These are phyloP conservation scores for Capra hircus DNA, from an alignment of 2,113 vertebrate genomes.

Conservation along the genomic window DNA sequence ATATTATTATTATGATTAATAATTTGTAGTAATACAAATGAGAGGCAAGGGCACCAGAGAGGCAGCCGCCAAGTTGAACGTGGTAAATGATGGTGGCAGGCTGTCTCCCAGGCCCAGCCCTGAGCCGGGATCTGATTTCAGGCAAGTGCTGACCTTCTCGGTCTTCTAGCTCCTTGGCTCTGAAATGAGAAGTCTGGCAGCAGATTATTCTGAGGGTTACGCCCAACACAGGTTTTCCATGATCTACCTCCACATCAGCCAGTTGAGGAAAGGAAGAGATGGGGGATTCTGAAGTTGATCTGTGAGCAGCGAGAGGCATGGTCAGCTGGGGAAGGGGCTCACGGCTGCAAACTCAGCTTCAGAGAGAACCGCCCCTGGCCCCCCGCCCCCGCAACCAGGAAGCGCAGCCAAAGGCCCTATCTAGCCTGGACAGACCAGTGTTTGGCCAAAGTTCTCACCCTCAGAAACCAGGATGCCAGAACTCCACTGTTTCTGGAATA, in stretches of 20 bases:
- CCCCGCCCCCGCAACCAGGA: not conserved
- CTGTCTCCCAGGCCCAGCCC: not conserved
- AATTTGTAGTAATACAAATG: not conserved
- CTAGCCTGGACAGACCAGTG: not conserved
- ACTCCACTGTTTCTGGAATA: not conserved
- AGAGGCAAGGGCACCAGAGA: not conserved
- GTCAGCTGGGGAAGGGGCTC: not conserved
- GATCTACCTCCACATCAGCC: not conserved
- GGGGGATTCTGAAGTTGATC: not conserved
- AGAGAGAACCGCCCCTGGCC: not conserved
- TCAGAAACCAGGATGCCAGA: not conserved
- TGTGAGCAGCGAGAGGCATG: not conserved
- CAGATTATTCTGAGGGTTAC: not conserved
- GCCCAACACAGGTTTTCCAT: not conserved
- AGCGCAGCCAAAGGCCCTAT: not conserved
- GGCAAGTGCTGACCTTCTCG: not conserved
- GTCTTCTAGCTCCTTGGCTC: not conserved
- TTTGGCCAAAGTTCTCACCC: not conserved
- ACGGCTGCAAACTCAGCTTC: not conserved
- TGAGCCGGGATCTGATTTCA: not conserved
- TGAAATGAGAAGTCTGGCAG: not conserved
- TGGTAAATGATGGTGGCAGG: fast-evolving
- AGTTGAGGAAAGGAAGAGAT: not conserved
- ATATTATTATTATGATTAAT: not conserved
- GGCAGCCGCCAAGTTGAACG: not conserved